Base-by-base conservation (phyloP, 2,797 vertebrate species). In the Trematomus bernacchii region DNA sequence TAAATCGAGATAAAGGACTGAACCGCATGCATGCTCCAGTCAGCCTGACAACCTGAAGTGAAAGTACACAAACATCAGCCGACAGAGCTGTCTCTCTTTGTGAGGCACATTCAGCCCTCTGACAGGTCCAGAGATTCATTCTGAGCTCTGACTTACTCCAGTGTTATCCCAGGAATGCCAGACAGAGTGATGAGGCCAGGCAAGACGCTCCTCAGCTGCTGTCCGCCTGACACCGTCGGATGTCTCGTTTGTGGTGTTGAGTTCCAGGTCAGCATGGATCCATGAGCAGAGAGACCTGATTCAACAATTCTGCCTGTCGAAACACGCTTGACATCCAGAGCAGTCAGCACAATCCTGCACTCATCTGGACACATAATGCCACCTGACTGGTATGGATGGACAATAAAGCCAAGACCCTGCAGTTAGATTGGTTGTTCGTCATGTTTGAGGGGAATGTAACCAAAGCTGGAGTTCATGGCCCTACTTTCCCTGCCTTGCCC, bases 211-310 rank as follows among this genome's bases (percentile, higher is more conserved):
- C 76, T 86, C 82, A 80, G 90, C 82, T 89, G 89, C 86, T 54
- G 59, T 63, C 76, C 58, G 83, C 68, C 73, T 69, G 82, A 88
- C 85, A 85, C 83, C 72, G 4, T 90, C 82, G 87, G 90, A 93
- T 70, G 92, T 92, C 90, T 86, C 82, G 82, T 90, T 84, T 80
- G 66, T 4, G 69, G 89, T 88, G 90, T 90, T 90, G 86, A 85
- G 86, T 92, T 91, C 79, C 83, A 89, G 87, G 89, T 90, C 88
- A 87, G 86, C 79, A 21, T 10, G 71, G 73, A 84, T 82, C 65
- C 76, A 43, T 19, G 47, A 76, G 85, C 43, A n/a, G n/a, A 43
- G 74, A 80, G 81, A 60, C 86, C 79, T 80, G 86, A 88, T 71
- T 87, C 60, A 30, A 80, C 82, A 69, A 67, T 87, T 82, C 11